A percentile compares a stretch with the other conserved stretches of the same genome.
These are phyloP conservation scores for Zaprionus vittiger DNA, from an alignment of 1,140 invertebrate species.

Conservation along the genomic window DNA sequence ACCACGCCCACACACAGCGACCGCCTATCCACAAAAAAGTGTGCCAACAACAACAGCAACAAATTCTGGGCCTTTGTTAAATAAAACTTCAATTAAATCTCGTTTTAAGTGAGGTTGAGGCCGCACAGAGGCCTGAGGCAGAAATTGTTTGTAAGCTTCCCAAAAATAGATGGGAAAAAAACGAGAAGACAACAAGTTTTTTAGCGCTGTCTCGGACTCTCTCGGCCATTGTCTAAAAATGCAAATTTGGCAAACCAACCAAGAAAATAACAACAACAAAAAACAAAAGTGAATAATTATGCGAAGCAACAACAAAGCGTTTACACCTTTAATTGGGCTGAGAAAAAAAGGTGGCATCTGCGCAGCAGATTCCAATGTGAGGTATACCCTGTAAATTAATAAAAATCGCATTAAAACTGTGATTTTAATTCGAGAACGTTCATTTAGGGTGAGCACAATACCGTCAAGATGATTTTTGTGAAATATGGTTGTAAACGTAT, in stretches of 20 bases:
- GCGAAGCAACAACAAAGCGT: constrained; percentile 54
- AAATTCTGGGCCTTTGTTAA: constrained; percentile 58
- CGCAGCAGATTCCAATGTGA: no score
- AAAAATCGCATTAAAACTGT: no score
- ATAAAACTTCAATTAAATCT: constrained; percentile 80
- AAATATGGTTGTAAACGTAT: no score
- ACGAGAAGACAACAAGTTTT: constrained; percentile 48
- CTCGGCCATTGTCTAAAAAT: constrained; percentile 73
- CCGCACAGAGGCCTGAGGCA: constrained; percentile 26
- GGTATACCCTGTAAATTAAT: constrained; percentile 10
- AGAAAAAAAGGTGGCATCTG: constrained; percentile 30
- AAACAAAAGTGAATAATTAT: constrained; percentile 77
- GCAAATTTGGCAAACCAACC: constrained; percentile 65
- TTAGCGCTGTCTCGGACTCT: constrained; percentile 19
- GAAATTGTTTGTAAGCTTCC: constrained; percentile 63
- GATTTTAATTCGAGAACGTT: no score
- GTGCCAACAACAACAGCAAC: constrained; percentile 34
- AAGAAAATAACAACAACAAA: constrained; percentile 40
- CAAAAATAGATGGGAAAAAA: constrained; percentile 50
- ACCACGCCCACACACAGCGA: constrained; percentile 42
- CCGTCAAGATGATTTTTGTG: no score
- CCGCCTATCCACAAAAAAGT: constrained; percentile 28
- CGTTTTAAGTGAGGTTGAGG: constrained; percentile 55
- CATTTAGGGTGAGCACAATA: no score
- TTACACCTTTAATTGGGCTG: constrained; percentile 69